Evolutionary conservation across 2,888 invertebrate species (phyloP).

Genomic region (Melanostoma scalare): DNA sequence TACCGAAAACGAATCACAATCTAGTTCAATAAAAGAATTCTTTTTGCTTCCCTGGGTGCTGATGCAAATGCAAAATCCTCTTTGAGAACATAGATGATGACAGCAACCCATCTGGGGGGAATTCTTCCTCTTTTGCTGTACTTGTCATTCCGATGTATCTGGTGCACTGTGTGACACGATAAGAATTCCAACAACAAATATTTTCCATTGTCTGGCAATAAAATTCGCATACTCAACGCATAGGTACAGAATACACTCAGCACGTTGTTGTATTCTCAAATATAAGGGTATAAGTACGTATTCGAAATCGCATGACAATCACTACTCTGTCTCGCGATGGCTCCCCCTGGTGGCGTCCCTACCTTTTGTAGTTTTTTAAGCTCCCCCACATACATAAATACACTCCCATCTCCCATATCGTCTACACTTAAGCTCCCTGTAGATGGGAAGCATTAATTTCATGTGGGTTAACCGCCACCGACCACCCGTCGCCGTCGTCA

Average conservation of each 20-base stretch:
- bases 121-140: slow-evolving; percentile 13
- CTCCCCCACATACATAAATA: not conserved
- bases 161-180: slow-evolving; percentile 37
- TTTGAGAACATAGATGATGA: slow-evolving; percentile 18
- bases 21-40: slow-evolving; percentile 33
- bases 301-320: slow-evolving; percentile 43
- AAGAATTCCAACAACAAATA: slow-evolving; percentile 34
- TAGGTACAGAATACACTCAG: not conserved
- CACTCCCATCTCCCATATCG: too few species aligned
- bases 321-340: slow-evolving; percentile 10
- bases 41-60: not conserved
- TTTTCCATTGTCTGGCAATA: slow-evolving; percentile 45
- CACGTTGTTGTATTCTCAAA: slow-evolving; percentile 3
- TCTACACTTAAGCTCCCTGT: not conserved
- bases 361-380: not conserved
- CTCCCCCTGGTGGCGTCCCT: not conserved
- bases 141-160: slow-evolving; percentile 48
- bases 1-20: slow-evolving; percentile 30
- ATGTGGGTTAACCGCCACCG: slow-evolving; percentile 57
- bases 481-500: not conserved
- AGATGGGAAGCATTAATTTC: slow-evolving; percentile 43
- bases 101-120: slow-evolving; percentile 21
- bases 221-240: slow-evolving; percentile 29
- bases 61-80: not conserved
- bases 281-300: slow-evolving; percentile 12